Percentiles rank a stretch among this genome's conserved stretches.
Conservation (phyloP, 2,797 vertebrate species). For the Capromys pilorides region DNA sequence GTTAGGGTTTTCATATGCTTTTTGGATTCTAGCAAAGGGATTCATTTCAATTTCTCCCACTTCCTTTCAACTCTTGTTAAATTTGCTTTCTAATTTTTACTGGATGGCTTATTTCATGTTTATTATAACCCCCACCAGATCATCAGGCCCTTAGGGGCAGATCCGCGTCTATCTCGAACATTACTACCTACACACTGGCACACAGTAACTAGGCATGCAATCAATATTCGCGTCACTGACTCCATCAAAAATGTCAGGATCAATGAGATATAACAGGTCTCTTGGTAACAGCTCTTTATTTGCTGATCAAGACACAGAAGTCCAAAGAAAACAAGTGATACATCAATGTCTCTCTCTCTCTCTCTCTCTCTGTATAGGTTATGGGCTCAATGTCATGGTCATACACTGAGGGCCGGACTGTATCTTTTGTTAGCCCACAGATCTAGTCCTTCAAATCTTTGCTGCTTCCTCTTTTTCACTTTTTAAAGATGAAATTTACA, state of each 20-base stretch:
- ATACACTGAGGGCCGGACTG: background rate
- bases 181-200: background rate
- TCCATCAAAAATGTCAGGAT: background rate
- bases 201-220: background rate
- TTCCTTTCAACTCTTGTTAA: background rate
- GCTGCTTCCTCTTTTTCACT: background rate
- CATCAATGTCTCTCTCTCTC: background rate
- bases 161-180: background rate
- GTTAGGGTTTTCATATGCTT: background rate
- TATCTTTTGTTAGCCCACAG: background rate
- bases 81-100: background rate
- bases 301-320: background rate
- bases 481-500: background rate
- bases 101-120: slow-evolving; percentile 1
- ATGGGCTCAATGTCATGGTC: background rate
- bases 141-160: background rate
- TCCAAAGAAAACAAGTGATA: background rate
- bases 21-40: background rate
- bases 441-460: background rate
- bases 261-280: background rate
- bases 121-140: background rate
- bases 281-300: background rate
- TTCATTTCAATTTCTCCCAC: background rate
- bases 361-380: too few species aligned
- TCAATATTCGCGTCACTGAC: slow-evolving; percentile 11